Evolutionary conservation across 2,113 vertebrate species (phyloP).

Genomic region (Lepus americanus): DNA sequence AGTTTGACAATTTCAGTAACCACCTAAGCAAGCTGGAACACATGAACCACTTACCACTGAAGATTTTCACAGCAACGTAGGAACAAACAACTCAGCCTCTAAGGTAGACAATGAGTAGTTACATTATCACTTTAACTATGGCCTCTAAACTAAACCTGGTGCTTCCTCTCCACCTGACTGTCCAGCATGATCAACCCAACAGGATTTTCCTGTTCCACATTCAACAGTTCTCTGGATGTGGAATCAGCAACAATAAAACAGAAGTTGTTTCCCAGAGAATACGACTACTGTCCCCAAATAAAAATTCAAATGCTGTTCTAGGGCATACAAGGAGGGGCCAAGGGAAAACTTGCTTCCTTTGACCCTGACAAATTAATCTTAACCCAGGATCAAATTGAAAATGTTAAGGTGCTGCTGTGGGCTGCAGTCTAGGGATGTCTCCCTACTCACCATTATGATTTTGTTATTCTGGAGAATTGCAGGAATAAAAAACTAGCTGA

Average conservation of each 20-base stretch:
- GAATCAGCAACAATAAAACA: neutral
- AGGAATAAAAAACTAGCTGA: neutral
- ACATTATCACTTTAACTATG: neutral
- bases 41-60: neutral
- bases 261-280: slow-evolving; percentile 18
- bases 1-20: neutral
- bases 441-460: neutral
- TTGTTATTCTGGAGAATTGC: neutral
- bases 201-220: neutral
- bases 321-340: neutral
- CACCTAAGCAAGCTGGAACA: neutral
- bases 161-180: neutral
- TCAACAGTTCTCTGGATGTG: neutral
- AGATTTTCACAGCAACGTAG: neutral
- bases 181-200: neutral
- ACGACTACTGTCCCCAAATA: neutral
- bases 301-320: neutral
- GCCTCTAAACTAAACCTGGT: neutral
- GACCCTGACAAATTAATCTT: neutral
- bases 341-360: neutral
- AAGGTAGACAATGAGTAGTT: neutral
- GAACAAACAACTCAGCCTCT: neutral
- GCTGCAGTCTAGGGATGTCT: neutral
- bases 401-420: too few relatives aligned
- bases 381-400: neutral